These are phyloP conservation scores for Leptinotarsa peninsularis DNA, from an alignment of 2,888 invertebrate genomes.

Conservation along the genomic window DNA sequence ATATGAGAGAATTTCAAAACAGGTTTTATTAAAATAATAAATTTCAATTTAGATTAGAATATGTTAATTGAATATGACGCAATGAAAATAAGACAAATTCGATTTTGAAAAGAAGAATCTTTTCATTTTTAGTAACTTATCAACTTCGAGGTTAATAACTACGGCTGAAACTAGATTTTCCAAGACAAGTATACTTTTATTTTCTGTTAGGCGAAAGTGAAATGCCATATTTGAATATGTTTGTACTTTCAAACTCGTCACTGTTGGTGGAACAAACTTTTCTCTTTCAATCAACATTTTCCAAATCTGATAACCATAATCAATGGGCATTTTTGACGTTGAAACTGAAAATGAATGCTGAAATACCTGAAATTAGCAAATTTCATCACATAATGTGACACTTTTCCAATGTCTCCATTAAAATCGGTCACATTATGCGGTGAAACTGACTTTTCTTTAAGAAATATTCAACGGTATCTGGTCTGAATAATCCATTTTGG, in stretches of 20 bases:
- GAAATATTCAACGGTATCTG: constrained; percentile 4
- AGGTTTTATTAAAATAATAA: constrained; percentile 29
- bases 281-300: constrained; percentile 16
- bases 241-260: neutral
- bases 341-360: constrained; percentile 33
- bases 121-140: no score
- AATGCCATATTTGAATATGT: no score
- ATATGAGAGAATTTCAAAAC: constrained; percentile 51
- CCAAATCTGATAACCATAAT: constrained; percentile 13
- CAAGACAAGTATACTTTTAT: no score
- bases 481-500: constrained; percentile 23
- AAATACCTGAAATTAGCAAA: constrained; percentile 29
- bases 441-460: neutral
- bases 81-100: neutral
- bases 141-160: no score
- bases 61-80: constrained; percentile 8
- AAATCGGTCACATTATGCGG: constrained; percentile 2
- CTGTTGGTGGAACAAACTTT: neutral
- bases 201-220: no score
- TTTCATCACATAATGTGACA: constrained; percentile 10
- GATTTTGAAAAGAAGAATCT: no score
- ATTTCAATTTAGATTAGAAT: constrained; percentile 14
- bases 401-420: neutral
- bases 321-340: constrained; percentile 2
- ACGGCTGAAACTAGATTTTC: no score